Percentiles rank a stretch among this genome's conserved stretches.
These are phyloP conservation scores for Limnephilus rhombicus DNA, from an alignment of 2,888 invertebrate genomes.

Conservation along the genomic window DNA sequence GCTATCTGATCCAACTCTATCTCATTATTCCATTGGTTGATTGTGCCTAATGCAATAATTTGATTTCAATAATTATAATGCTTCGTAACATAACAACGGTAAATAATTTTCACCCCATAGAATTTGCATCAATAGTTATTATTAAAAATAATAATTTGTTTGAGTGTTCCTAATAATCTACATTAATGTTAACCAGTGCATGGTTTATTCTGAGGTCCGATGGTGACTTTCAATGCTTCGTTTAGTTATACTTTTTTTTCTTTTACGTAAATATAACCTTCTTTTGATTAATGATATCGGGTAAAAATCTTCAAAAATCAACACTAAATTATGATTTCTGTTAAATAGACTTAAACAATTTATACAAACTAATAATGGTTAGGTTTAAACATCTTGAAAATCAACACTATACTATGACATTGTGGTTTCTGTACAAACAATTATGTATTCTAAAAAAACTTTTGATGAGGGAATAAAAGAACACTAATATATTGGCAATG, in stretches of 20 bases:
- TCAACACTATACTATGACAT: not conserved
- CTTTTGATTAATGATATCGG: not conserved
- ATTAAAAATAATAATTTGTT: slow-evolving; percentile 16
- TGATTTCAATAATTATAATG: slow-evolving; percentile 27
- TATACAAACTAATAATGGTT: slow-evolving; percentile 1
- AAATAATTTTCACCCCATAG: slow-evolving; percentile 8
- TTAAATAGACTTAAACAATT: not conserved
- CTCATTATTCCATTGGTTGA: slow-evolving; percentile 14
- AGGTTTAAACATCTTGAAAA: not conserved
- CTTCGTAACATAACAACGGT: slow-evolving; percentile 27
- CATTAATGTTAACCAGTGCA: slow-evolving; percentile 22
- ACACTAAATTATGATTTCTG: not conserved
- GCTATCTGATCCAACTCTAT: slow-evolving; percentile 7
- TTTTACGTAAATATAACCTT: not conserved
- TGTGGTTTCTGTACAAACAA: not conserved
- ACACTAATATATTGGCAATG: not conserved
- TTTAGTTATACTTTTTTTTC: not conserved
- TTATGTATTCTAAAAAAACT: not conserved
- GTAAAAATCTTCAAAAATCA: not conserved
- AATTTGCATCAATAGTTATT: slow-evolving; percentile 10
- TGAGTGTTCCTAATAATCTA: slow-evolving; percentile 7
- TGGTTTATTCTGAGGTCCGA: slow-evolving; percentile 9
- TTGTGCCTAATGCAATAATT: slow-evolving; percentile 13
- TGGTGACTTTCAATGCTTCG: not conserved
- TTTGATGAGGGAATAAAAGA: not conserved